A percentile compares a stretch with the other conserved stretches of the same genome.
Evolutionary conservation across 2,888 invertebrate species (phyloP).

Genomic region (Drosophila neonasuta): DNA sequence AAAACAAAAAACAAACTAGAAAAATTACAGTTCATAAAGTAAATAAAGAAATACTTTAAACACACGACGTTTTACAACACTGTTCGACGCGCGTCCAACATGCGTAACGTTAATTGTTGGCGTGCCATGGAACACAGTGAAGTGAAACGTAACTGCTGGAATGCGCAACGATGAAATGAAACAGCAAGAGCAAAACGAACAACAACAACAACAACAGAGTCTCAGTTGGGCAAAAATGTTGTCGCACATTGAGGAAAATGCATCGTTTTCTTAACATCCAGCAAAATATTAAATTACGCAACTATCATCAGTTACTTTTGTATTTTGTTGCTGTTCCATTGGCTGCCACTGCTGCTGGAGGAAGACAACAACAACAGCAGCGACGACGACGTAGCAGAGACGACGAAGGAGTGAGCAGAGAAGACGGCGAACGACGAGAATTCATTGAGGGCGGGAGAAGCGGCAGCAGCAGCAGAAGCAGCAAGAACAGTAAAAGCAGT

Average conservation of each 20-base stretch:
- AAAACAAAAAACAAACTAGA: conserved; percentile 6
- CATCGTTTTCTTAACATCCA: conserved; percentile 81
- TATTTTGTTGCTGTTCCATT: conserved; percentile 73
- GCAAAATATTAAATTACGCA: conserved; percentile 80
- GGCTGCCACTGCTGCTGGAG: conserved; percentile 65
- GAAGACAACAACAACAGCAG: conserved; percentile 43
- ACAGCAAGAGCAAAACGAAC: conserved; percentile 22
- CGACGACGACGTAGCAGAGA: conserved; percentile 32
- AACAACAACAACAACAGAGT: conserved; percentile 22
- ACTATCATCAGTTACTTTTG: conserved; percentile 81
- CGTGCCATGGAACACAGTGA: conserved; percentile 55
- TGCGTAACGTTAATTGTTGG: conserved; percentile 50
- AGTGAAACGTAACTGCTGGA: conserved; percentile 49
- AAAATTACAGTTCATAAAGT: conserved; percentile 3
- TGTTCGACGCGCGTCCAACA: conserved; percentile 50
- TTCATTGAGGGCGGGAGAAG: conserved; percentile 46
- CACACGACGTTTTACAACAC: conserved; percentile 42
- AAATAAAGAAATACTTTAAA: not conserved
- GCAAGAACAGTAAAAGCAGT: conserved; percentile 18
- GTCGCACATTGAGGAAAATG: conserved; percentile 76
- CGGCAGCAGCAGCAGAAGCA: conserved; percentile 47
- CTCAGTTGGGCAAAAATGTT: conserved; percentile 61
- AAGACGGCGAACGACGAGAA: conserved; percentile 26
- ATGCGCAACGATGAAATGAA: conserved; percentile 39
- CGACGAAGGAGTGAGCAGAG: conserved; percentile 23